phyloP scores from a whole-genome alignment of 2,888 invertebrate genomes.

The Odontocerum albicorne region DNA sequence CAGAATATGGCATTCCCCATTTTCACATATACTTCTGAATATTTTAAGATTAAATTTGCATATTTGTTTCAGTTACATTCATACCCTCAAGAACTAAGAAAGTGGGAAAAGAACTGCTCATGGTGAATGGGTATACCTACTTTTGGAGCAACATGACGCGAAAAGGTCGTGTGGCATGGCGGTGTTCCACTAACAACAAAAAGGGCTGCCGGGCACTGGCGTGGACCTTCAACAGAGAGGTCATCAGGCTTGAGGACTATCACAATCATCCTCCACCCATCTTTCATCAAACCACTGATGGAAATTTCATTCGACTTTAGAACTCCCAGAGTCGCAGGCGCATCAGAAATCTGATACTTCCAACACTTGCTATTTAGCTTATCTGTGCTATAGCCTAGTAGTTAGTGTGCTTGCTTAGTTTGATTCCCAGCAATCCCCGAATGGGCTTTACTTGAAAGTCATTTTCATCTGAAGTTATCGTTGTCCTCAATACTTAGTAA shows the following conservation, averaged over 20 bases:
- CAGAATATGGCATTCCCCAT: no score
- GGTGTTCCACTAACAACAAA: neutral
- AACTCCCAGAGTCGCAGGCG: neutral
- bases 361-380: neutral
- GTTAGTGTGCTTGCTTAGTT: no score
- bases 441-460: no score
- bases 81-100: neutral
- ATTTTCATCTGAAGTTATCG: no score
- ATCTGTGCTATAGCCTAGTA: no score
- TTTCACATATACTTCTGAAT: no score
- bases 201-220: conserved; percentile 3
- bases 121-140: conserved; percentile 8
- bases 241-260: neutral
- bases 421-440: no score
- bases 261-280: conserved; percentile 7
- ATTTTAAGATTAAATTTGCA: no score
- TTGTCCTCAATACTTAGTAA: no score
- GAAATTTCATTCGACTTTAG: neutral
- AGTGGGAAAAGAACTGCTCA: neutral
- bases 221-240: conserved; percentile 3
- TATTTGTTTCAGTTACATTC: neutral
- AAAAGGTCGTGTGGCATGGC: conserved; percentile 4
- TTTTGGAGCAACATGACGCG: neutral
- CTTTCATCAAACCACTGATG: neutral
- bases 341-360: no score